phyloP scores from a whole-genome alignment of 2,113 vertebrate species.

The Xiphophorus maculatus region DNA sequence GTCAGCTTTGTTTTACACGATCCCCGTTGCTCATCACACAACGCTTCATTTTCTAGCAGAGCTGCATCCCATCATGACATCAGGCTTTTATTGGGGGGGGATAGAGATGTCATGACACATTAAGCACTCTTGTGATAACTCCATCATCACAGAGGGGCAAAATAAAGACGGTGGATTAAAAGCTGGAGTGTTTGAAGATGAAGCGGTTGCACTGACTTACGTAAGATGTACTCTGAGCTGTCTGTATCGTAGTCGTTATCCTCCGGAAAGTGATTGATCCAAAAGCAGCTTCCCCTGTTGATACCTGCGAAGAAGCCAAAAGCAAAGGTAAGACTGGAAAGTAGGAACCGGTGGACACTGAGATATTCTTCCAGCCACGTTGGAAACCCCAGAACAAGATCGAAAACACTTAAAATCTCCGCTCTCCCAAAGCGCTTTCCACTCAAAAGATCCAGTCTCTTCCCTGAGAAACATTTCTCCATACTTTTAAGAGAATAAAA shows the following conservation, averaged over 20 bases:
- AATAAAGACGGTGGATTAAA: slow-evolving; percentile 30
- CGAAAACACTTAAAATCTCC: slow-evolving; percentile 26
- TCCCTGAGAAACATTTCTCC: slow-evolving; percentile 42
- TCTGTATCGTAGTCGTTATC: slow-evolving; percentile 97
- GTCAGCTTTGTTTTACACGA: slow-evolving; percentile 9
- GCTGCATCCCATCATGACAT: slow-evolving; percentile 54
- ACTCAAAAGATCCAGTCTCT: slow-evolving; percentile 51
- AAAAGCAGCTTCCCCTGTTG: slow-evolving; percentile 95
- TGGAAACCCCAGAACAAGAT: slow-evolving; percentile 30
- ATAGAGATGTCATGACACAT: slow-evolving; percentile 49
- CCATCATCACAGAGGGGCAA: slow-evolving; percentile 19
- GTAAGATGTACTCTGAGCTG: slow-evolving; percentile 95
- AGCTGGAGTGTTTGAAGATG: slow-evolving; percentile 44
- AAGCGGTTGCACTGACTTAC: slow-evolving; percentile 82
- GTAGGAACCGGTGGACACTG: not conserved
- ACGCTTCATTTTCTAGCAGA: slow-evolving; percentile 35
- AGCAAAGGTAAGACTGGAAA: not conserved
- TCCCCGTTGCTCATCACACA: slow-evolving; percentile 13
- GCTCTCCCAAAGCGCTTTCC: slow-evolving; percentile 41
- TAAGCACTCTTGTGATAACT: slow-evolving; percentile 44
- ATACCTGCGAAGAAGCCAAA: slow-evolving; percentile 80
- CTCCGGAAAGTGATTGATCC: slow-evolving; percentile 97
- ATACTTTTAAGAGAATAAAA: slow-evolving; percentile 72
- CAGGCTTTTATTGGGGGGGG: slow-evolving; percentile 38
- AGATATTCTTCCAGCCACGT: slow-evolving; percentile 1